Evolutionary conservation across 2,113 vertebrate species (phyloP), one percentile per base, ranked within the genome.

Genomic region (Tragulus kanchil): DNA sequence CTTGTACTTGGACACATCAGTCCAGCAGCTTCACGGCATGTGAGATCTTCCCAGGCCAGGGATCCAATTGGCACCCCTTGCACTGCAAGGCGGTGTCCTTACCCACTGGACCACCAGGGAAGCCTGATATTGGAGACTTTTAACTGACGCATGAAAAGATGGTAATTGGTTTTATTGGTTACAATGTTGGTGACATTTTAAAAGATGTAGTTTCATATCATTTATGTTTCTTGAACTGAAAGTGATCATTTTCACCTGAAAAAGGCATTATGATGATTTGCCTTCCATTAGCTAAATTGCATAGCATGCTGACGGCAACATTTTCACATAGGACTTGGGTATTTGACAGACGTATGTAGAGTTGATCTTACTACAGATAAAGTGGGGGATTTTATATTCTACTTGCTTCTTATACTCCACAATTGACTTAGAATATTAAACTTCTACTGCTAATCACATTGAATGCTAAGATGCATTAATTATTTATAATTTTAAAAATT

Each of bases 371-470:
- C 15, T 59, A 23, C 11, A 87, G 8, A 73, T 45, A 21, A 19
- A 56, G 31, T 36, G 26, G 62, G 26, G 89, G 31, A 84, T 45
- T 92, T 79, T 52, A 84, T 54, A 8, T 56, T 96, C 28, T 84
- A 45, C 67, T 93, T 84, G n/a, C 36, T 93, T 81, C 52, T 28
- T 87, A 6, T 8, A 79, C 17, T 16, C 21, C 48, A 77, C 54
- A 62, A 59, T 36, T 94, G 89, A 86, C 73, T 93, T 25, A 59
- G 89, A 94, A 86, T 84, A 94, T 62, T 50, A 94, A 92, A 94
- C 67, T 88, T 62, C 61, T 21, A 79, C 31, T 62, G 45, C 59
- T 69, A 88, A 82, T 58, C 13, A n/a, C n/a, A 81, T 9, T 64
- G 73, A 97, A 93, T 89, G n/a, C 13, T 65, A 86, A 89, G 75